Evolutionary conservation across 2,888 invertebrate species (phyloP).

Genomic region (Gari tellinella): DNA sequence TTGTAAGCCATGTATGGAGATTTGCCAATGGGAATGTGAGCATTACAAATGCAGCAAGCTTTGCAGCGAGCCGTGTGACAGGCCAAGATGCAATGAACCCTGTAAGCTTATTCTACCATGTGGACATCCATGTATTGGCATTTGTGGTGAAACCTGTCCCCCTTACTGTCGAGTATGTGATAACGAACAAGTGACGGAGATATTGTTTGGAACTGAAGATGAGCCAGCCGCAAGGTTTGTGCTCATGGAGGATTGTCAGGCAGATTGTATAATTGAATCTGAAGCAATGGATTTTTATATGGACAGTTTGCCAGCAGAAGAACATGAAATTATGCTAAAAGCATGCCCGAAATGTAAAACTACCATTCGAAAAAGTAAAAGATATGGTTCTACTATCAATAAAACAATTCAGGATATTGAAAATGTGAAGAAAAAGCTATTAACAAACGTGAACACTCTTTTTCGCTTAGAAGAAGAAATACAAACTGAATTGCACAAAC

Average conservation of each 20-base stretch:
- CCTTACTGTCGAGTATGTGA: constrained; percentile 87
- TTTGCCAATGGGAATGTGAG: constrained; percentile 80
- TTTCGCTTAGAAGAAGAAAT: constrained; percentile 23
- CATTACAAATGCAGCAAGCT: constrained; percentile 79
- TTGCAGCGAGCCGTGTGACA: constrained; percentile 83
- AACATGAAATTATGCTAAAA: constrained; percentile 78
- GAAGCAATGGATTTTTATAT: constrained; percentile 83
- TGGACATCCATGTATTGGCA: constrained; percentile 86
- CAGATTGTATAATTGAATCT: constrained; percentile 82
- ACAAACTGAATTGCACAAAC: constrained; percentile 71
- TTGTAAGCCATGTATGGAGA: constrained; percentile 81
- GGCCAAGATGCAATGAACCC: constrained; percentile 81
- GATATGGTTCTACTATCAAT: constrained; percentile 87
- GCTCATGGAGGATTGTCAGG: constrained; percentile 77
- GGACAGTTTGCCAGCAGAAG: constrained; percentile 83
- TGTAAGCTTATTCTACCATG: constrained; percentile 85
- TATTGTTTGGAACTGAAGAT: constrained; percentile 86
- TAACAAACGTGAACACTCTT: constrained; percentile 46
- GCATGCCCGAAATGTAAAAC: constrained; percentile 87
- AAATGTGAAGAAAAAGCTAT: constrained; percentile 72
- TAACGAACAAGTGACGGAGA: constrained; percentile 71
- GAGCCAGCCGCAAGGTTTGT: constrained; percentile 86
- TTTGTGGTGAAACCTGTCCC: constrained; percentile 91
- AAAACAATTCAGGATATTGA: constrained; percentile 82
- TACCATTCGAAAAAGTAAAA: constrained; percentile 87